phyloP scores from a whole-genome alignment of 1,140 invertebrate genomes.

The Apis florea region DNA sequence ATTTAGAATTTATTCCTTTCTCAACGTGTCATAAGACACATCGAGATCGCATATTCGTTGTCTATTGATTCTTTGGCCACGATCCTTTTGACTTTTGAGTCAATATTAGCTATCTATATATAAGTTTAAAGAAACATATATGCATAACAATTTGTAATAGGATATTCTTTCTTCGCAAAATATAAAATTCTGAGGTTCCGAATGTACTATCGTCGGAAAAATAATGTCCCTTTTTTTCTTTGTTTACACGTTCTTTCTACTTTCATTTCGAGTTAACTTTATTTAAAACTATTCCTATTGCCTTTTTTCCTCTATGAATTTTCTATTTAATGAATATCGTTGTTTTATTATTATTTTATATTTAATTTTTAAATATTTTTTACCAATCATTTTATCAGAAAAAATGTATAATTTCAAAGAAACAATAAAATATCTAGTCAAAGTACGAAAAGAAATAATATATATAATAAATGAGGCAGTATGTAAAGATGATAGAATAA shows the following conservation, averaged over 20 bases:
- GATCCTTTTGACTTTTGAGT: conserved; percentile 50
- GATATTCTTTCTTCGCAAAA: conserved; percentile 39
- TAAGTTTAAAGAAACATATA: neutral
- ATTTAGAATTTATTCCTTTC: neutral
- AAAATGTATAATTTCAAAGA: neutral
- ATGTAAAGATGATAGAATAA: too few relatives aligned
- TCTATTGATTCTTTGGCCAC: conserved; percentile 24
- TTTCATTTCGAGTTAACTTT: conserved; percentile 43
- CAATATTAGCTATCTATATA: conserved; percentile 1
- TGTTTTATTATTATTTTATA: neutral
- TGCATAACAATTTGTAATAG: conserved; percentile 28
- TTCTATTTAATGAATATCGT: neutral
- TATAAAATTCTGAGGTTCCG: conserved; percentile 42
- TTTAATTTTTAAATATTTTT: neutral
- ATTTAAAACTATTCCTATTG: conserved; percentile 49
- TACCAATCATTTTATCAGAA: neutral
- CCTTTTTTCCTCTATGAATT: neutral
- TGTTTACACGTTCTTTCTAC: neutral
- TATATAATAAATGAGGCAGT: neutral
- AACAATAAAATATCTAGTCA: too few relatives aligned
- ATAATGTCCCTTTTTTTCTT: neutral
- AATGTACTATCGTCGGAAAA: conserved; percentile 50
- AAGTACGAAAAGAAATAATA: neutral
- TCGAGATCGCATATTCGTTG: conserved; percentile 17
- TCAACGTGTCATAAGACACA: neutral